A percentile compares a stretch with the other conserved stretches of the same genome.
Conservation (phyloP, 1,140 invertebrate genomes). For the Scaptodrosophila lebanonensis region DNA sequence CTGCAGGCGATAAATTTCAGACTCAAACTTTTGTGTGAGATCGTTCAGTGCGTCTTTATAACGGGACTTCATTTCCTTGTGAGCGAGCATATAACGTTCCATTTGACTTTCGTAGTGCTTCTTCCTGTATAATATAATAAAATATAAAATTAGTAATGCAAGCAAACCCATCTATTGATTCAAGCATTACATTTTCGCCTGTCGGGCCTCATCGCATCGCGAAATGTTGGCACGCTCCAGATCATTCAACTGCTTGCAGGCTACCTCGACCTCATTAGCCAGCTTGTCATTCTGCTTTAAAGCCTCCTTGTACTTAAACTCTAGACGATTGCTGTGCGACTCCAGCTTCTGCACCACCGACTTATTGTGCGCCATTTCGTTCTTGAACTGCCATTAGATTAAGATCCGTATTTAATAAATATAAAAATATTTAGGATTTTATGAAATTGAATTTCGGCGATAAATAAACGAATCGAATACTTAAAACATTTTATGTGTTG, state of each 20-base stretch:
- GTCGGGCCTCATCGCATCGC: constrained; percentile 1
- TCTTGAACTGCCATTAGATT: constrained; percentile 32
- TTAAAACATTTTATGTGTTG: too few relatives aligned
- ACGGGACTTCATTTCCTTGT: constrained; percentile 38
- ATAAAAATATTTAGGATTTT: background rate
- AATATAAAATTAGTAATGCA: background rate
- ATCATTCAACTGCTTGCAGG: constrained; percentile 18
- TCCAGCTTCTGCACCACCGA: constrained; percentile 21
- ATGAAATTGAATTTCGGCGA: too few relatives aligned
- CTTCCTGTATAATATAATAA: constrained; percentile 13
- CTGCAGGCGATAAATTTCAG: constrained; percentile 27
- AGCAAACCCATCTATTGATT: background rate
- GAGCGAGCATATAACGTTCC: constrained; percentile 30
- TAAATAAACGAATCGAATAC: too few relatives aligned
- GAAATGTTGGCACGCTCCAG: constrained; percentile 18
- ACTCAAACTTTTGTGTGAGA: constrained; percentile 51
- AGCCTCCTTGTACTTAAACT: constrained; percentile 42
- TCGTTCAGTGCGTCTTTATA: constrained; percentile 47
- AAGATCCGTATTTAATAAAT: too few relatives aligned
- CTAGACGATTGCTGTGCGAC: constrained; percentile 41
- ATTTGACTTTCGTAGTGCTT: constrained; percentile 40
- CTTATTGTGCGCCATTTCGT: constrained; percentile 14
- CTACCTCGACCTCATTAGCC: constrained; percentile 39
- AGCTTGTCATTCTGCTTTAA: constrained; percentile 39
- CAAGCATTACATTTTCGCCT: constrained; percentile 21